Percentiles rank a stretch among this genome's conserved stretches.
Conservation (phyloP, 2,113 vertebrate genomes). For the Phaethon lepturus region DNA sequence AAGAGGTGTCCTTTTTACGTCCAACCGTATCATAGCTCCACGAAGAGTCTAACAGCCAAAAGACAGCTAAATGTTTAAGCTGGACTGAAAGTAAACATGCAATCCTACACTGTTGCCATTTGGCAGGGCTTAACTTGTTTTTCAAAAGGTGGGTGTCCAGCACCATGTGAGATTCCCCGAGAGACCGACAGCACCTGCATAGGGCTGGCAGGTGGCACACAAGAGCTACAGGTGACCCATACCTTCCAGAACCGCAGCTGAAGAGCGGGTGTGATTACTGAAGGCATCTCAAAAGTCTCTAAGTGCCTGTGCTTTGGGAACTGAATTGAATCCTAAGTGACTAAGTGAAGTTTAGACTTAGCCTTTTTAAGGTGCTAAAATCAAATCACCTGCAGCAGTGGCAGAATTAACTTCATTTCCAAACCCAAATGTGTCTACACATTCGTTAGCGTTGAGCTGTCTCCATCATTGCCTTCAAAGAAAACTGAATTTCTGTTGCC, state of each 20-base stretch:
- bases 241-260: neutral
- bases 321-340: neutral
- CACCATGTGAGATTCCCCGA: neutral
- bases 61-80: neutral
- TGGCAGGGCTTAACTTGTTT: neutral
- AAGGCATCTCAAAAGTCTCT: neutral
- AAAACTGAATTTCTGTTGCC: neutral
- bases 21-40: neutral
- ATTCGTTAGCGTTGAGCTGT: neutral
- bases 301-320: neutral
- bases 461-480: neutral
- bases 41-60: neutral
- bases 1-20: neutral
- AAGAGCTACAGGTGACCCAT: neutral
- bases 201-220: neutral
- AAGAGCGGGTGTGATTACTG: neutral
- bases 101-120: neutral
- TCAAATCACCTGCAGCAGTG: neutral
- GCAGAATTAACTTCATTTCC: neutral
- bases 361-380: conserved; percentile 7
- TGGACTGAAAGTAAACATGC: neutral
- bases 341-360: neutral
- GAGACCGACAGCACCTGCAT: neutral
- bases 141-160: neutral
- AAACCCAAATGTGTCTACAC: neutral